A percentile compares a stretch with the other conserved stretches of the same genome.
Conservation (phyloP, 1,140 invertebrate species). For the Philopotamus ludificatus region DNA sequence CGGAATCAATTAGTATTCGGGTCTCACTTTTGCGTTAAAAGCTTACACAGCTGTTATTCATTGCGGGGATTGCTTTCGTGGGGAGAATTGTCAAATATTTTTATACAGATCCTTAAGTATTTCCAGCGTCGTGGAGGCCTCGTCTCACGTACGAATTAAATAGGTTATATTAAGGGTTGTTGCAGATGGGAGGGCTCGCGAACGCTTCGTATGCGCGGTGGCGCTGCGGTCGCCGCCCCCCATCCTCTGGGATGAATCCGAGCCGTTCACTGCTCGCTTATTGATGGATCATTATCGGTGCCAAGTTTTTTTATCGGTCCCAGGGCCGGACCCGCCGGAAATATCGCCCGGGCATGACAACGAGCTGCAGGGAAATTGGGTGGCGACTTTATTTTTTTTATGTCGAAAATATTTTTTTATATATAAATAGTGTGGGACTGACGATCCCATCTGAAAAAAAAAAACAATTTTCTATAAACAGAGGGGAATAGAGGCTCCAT, state of each 20-base stretch:
- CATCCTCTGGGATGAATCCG: neutral
- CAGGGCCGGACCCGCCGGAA: too few relatives aligned
- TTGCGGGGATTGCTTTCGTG: conserved; percentile 42
- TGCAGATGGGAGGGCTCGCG: conserved; percentile 6
- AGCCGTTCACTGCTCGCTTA: conserved; percentile 9
- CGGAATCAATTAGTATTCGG: conserved; percentile 39
- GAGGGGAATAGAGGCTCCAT: too few relatives aligned
- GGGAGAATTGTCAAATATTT: conserved; percentile 38
- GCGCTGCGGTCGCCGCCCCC: neutral
- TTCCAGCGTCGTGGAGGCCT: neutral
- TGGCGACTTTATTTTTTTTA: too few relatives aligned
- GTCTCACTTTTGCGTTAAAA: conserved; percentile 38
- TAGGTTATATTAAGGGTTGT: conserved; percentile 37
- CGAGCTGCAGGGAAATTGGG: too few relatives aligned
- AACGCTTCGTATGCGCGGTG: conserved; percentile 21
- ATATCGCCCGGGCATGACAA: too few relatives aligned
- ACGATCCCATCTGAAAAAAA: too few relatives aligned
- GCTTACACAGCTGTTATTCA: conserved; percentile 40
- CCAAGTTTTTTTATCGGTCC: neutral
- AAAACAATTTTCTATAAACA: too few relatives aligned
- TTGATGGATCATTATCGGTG: conserved; percentile 20
- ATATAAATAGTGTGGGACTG: too few relatives aligned
- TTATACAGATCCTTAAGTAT: conserved; percentile 2
- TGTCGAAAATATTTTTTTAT: too few relatives aligned
- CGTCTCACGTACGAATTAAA: conserved; percentile 32